These are phyloP conservation scores for Chlamydotis undulata DNA, from an alignment of 2,113 vertebrate species.

Conservation along the genomic window DNA sequence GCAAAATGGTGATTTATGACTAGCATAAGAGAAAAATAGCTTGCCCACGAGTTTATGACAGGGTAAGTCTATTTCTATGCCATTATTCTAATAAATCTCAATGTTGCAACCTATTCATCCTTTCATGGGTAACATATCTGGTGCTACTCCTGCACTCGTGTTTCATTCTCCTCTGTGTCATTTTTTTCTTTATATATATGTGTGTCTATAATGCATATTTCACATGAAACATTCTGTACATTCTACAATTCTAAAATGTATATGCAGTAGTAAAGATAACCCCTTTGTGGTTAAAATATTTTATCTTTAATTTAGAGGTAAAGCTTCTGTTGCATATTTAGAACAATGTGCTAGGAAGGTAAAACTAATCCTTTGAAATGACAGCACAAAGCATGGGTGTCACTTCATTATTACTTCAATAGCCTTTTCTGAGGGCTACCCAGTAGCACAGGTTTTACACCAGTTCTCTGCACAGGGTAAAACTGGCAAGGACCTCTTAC, in stretches of 20 bases:
- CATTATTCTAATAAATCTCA: conserved; percentile 13
- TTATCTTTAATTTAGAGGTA: not conserved
- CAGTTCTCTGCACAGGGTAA: not conserved
- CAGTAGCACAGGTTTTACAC: not conserved
- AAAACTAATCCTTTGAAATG: not conserved
- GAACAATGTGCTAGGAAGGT: not conserved
- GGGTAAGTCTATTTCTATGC: not conserved
- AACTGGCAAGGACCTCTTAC: not conserved
- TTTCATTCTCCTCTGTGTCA: not conserved
- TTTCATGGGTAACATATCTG: not conserved
- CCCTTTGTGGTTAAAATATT: not conserved
- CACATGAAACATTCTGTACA: not conserved
- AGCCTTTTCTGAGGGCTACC: not conserved
- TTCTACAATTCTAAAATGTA: not conserved
- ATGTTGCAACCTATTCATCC: not conserved
- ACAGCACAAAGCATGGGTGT: not conserved
- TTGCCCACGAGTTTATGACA: not conserved
- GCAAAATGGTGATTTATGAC: conserved; percentile 48
- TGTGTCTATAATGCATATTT: not conserved
- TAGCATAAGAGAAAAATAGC: conserved; percentile 46
- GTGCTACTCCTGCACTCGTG: not conserved
- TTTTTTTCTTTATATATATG: not conserved
- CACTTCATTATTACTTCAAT: not conserved
- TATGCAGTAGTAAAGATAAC: not conserved
- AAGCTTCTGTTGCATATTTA: not conserved